These are phyloP conservation scores for Brevimyrus niger DNA, from an alignment of 2,113 vertebrate genomes.

Conservation along the genomic window DNA sequence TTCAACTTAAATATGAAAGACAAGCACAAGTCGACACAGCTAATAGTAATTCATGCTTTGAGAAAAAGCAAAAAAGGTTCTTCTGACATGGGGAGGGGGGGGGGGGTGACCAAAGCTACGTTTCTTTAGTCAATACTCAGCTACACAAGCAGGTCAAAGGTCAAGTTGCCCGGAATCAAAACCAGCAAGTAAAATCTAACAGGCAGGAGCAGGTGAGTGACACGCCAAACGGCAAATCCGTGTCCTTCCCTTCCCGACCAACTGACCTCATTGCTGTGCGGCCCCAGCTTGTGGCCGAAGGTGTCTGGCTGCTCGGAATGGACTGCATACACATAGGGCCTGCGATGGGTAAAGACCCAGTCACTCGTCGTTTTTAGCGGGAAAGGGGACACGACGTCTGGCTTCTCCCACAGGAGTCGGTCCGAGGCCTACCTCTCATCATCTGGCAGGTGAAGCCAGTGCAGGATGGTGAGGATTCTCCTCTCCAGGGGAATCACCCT, in stretches of 20 bases:
- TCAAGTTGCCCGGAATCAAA: background rate
- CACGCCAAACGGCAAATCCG: background rate
- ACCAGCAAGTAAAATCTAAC: background rate
- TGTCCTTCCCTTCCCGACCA: constrained; percentile 8
- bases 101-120: background rate
- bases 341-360: constrained; percentile 40
- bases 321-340: constrained; percentile 89
- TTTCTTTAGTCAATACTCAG: background rate
- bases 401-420: background rate
- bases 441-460: constrained; percentile 82
- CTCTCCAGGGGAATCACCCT: constrained; percentile 88
- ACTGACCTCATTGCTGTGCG: constrained; percentile 85
- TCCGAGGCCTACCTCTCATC: constrained; percentile 65
- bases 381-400: background rate
- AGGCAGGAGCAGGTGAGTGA: background rate
- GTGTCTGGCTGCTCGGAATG: constrained; percentile 95
- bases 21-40: background rate
- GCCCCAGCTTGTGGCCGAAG: constrained; percentile 86
- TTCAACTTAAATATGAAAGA: background rate
- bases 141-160: background rate
- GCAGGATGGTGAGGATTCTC: constrained; percentile 83
- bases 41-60: background rate
- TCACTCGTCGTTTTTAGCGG: background rate
- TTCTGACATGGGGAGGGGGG: background rate
- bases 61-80: background rate